Base-by-base conservation (phyloP, 1,140 invertebrate genomes). In the Apis cerana region DNA sequence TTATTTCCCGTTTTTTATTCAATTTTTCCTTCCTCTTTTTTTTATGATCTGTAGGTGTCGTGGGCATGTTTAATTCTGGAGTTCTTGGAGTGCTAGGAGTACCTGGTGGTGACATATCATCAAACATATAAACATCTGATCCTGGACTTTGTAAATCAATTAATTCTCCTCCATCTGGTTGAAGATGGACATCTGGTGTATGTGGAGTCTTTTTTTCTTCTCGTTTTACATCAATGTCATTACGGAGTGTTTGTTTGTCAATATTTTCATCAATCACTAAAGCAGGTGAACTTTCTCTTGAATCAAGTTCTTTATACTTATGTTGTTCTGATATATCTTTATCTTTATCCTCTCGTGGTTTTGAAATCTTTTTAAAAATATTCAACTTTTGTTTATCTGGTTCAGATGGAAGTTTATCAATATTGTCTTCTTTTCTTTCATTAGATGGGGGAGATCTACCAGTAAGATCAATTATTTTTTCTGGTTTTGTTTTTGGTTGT, bases 281-380 rank as follows among this genome's bases (percentile, higher is more conserved):
- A 80, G 89, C 91, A 0, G 94, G 93, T 0, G 95, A 94, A 86
- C 91, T 94, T 64, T 94, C 95, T 23, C 91, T 88, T 12, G 90
- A 92, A 80, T 88, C 82, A 15, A 91, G 58, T 9, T 94, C 94
- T 85, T 95, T 95, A 52, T 90, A 82, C 90, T 95, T 95, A 81
- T 95, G 94, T 87, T 93, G 89, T 65, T 94, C 93, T 87, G 92
- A 88, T 84, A 95, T 85, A 52, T 94, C 95, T 85, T 96, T 96
- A 88, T 96, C 96, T 93, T 96, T 97, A 23, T 96, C 95, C 10
- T 94, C 93, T 4, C 93, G 86, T 1, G 93, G 89, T 94, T 97
- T 97, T 74, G 96, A 96, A 89, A 97, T 97, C 93, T 97, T 97
- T 90, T 97, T 98, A 87, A 98, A 97, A 90, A 98, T 97, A 94